These are phyloP conservation scores for Pectinophora gossypiella DNA, from an alignment of 1,140 invertebrate species.

Conservation along the genomic window DNA sequence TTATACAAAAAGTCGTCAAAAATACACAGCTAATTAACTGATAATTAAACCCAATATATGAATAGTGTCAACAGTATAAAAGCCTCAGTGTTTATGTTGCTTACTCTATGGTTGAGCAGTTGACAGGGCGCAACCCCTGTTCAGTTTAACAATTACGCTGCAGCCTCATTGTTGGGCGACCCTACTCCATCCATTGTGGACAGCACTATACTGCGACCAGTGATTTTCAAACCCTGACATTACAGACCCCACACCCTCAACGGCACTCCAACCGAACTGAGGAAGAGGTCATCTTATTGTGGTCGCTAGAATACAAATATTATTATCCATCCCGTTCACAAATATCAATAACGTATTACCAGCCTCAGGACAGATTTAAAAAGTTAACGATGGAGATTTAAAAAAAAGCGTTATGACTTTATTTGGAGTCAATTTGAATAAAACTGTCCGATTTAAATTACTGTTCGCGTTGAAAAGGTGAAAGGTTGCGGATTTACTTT, in stretches of 20 bases:
- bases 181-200: conserved; percentile 67
- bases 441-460: no score
- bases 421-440: conserved; percentile 33
- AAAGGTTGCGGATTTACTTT: no score
- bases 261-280: no score
- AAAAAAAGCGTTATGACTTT: conserved; percentile 36
- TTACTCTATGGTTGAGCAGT: conserved; percentile 59
- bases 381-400: conserved; percentile 61
- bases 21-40: conserved; percentile 4
- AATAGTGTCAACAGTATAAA: conserved; percentile 23
- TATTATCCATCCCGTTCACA: conserved; percentile 72
- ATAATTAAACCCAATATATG: conserved; percentile 15
- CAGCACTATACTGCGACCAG: conserved; percentile 47
- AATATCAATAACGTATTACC: conserved; percentile 74
- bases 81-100: conserved; percentile 24
- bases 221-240: conserved; percentile 28
- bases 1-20: not conserved
- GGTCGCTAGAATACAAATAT: conserved; percentile 64
- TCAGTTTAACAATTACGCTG: conserved; percentile 70
- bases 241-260: no score
- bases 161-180: conserved; percentile 66
- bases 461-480: no score
- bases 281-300: conserved; percentile 37
- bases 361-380: conserved; percentile 62
- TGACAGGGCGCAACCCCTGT: conserved; percentile 68